Conservation (phyloP, 2,888 invertebrate species). For the Perizoma affinitatum region DNA sequence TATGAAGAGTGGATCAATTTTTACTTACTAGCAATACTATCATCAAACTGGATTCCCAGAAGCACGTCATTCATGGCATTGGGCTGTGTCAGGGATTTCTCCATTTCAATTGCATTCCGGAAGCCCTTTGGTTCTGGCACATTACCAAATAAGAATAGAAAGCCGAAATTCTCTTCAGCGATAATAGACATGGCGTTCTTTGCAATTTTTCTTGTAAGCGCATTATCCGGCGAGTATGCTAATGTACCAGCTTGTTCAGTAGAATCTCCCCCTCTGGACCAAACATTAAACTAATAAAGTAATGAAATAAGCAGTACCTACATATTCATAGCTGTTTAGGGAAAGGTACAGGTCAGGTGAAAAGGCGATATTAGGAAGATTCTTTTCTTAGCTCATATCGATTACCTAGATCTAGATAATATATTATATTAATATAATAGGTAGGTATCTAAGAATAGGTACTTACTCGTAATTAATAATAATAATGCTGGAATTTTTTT, state of each 20-base stretch:
- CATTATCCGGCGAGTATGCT: constrained; percentile 76
- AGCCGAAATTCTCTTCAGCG: constrained; percentile 67
- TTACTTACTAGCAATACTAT: constrained; percentile 72
- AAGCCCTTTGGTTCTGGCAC: constrained; percentile 70
- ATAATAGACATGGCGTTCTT: constrained; percentile 66
- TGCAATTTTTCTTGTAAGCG: constrained; percentile 66
- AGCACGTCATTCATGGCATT: constrained; percentile 72
- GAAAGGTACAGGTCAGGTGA: no score
- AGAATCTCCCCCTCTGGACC: constrained; percentile 58
- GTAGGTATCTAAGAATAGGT: no score
- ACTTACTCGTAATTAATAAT: no score
- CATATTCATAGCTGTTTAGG: no score
- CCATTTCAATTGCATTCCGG: constrained; percentile 65
- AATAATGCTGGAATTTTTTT: no score
- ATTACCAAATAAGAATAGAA: constrained; percentile 61
- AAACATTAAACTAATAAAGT: not conserved
- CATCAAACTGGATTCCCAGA: constrained; percentile 75
- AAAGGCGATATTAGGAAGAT: no score
- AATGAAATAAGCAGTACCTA: no score
- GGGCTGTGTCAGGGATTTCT: constrained; percentile 68
- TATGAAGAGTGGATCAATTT: not conserved
- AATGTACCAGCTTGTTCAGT: constrained; percentile 61
- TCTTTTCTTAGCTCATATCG: no score
- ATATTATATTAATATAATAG: no score
- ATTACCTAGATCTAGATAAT: no score